phyloP scores from a whole-genome alignment of 2,797 vertebrate species.

The Coccyzus lansbergi region DNA sequence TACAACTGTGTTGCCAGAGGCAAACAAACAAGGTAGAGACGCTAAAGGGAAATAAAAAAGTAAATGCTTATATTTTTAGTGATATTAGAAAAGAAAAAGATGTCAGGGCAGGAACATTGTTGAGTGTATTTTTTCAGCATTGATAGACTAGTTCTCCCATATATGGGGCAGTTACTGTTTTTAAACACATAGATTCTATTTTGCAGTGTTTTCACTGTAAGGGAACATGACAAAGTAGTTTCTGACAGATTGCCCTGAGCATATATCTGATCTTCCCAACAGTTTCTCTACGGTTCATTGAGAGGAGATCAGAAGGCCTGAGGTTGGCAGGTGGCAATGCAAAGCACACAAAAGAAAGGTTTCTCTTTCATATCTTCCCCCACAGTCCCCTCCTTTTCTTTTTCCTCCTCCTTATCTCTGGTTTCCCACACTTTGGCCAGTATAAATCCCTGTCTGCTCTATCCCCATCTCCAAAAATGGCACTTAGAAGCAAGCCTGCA shows the following conservation, averaged over 20 bases:
- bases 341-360: conserved; percentile 22
- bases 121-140: background rate
- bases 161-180: background rate
- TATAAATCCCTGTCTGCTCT: conserved; percentile 53
- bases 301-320: conserved; percentile 56
- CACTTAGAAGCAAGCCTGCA: background rate
- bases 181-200: background rate
- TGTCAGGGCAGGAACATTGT: accelerated
- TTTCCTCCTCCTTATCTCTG: background rate
- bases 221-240: conserved; percentile 31
- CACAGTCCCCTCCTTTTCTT: too few relatives aligned
- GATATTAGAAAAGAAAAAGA: background rate
- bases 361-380: background rate
- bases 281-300: conserved; percentile 8
- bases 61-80: background rate
- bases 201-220: background rate
- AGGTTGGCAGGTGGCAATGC: conserved; percentile 30
- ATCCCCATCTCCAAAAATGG: background rate
- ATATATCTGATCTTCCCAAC: conserved; percentile 51
- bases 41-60: background rate
- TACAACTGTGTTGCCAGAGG: background rate
- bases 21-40: conserved; percentile 7
- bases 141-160: background rate
- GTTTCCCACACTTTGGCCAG: conserved; percentile 29
- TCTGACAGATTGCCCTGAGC: conserved; percentile 59